Conservation (phyloP, 1,140 invertebrate genomes). For the Mactra quadrangularis region DNA sequence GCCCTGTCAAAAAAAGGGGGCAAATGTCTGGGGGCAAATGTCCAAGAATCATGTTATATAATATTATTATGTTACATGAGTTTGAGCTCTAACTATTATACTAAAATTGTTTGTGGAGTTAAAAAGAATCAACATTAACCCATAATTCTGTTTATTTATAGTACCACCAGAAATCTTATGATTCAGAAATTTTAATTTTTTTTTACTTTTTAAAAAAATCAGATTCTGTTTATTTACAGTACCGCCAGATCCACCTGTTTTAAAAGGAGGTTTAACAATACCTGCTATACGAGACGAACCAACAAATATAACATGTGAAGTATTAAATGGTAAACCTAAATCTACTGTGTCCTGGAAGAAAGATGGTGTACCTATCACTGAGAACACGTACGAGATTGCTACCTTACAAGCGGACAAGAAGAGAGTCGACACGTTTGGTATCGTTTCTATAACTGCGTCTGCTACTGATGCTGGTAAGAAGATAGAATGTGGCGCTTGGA, state of each 20-base stretch:
- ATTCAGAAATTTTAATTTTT: no score
- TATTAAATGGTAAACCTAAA: constrained; percentile 94
- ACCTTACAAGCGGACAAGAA: constrained; percentile 85
- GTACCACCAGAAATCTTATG: no score
- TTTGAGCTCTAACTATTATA: no score
- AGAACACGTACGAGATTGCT: constrained; percentile 63
- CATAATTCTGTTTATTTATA: no score
- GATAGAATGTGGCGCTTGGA: constrained; percentile 90
- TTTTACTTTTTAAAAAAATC: no score
- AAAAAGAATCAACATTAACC: no score
- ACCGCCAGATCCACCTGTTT: constrained; percentile 94
- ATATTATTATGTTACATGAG: no score
- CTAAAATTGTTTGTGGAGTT: no score
- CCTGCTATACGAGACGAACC: constrained; percentile 93
- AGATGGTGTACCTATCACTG: constrained; percentile 61
- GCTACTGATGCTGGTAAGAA: constrained; percentile 95
- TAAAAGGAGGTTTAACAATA: constrained; percentile 89
- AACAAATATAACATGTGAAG: constrained; percentile 95
- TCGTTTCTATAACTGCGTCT: constrained; percentile 89
- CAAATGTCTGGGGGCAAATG: no score
- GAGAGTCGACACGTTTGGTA: constrained; percentile 88
- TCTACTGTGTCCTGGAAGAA: constrained; percentile 87
- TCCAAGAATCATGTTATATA: no score
- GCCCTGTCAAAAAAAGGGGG: no score
- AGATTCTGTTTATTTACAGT: no score